These are phyloP conservation scores for Jaculus jaculus DNA, from an alignment of 2,113 vertebrate species.

Conservation along the genomic window DNA sequence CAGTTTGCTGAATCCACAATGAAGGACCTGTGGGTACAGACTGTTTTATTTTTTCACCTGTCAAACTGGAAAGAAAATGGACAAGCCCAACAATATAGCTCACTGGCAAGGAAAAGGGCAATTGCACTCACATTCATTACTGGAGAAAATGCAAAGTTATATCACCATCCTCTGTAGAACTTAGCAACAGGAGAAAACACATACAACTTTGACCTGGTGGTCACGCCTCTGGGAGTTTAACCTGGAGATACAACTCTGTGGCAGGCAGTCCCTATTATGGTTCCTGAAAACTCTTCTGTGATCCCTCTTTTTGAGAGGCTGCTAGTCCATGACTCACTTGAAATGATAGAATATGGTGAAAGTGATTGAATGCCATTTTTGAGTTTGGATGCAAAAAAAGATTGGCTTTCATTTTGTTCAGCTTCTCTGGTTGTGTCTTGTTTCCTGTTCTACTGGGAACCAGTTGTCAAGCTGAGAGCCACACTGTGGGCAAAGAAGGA, in stretches of 20 bases:
- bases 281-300: background rate
- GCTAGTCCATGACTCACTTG: background rate
- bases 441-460: background rate
- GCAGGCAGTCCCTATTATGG: too few relatives aligned
- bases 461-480: background rate
- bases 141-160: background rate
- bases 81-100: background rate
- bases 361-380: background rate
- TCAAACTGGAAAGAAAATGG: background rate
- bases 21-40: background rate
- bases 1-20: background rate
- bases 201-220: background rate
- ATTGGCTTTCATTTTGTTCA: too few relatives aligned
- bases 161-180: background rate
- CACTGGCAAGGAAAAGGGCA: background rate
- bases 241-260: background rate
- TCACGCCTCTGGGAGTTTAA: background rate
- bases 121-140: background rate
- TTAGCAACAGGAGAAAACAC: background rate
- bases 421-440: background rate
- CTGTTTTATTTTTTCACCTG: background rate
- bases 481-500: background rate
- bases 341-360: background rate
- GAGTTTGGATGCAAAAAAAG: background rate
- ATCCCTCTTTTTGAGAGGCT: background rate